A percentile compares a stretch with the other conserved stretches of the same genome.
Evolutionary conservation across 2,113 vertebrate genomes (phyloP).

Genomic region (Sus scrofa): DNA sequence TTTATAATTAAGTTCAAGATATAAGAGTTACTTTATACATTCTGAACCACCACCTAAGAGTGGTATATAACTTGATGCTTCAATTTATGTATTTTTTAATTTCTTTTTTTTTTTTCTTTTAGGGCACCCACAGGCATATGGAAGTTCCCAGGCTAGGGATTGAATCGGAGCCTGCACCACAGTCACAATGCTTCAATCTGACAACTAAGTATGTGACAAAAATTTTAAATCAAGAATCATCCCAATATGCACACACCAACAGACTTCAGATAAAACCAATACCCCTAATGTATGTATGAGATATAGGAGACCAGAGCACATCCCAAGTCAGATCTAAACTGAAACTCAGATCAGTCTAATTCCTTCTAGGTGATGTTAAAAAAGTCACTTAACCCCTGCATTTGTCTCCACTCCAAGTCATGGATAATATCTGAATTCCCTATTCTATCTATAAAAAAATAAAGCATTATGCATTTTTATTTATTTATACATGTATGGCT

Average conservation of each 20-base stretch:
- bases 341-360: background rate
- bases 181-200: background rate
- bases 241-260: background rate
- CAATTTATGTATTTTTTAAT: background rate
- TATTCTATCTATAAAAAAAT: background rate
- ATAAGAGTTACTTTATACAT: background rate
- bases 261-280: background rate
- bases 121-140: no score
- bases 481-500: background rate
- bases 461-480: background rate
- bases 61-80: background rate
- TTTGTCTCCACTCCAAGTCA: background rate
- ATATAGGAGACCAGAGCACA: background rate
- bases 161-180: no score
- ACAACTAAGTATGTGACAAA: background rate
- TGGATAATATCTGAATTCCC: background rate
- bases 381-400: background rate
- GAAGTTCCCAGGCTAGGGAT: no score
- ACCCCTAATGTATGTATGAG: background rate
- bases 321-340: background rate
- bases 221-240: conserved; percentile 21
- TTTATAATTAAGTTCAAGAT: conserved; percentile 22
- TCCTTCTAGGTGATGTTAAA: background rate
- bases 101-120: no score
- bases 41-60: background rate